A percentile compares a stretch with the other conserved stretches of the same genome.
phyloP scores from a whole-genome alignment of 2,797 vertebrate genomes.

The Coluber constrictor region DNA sequence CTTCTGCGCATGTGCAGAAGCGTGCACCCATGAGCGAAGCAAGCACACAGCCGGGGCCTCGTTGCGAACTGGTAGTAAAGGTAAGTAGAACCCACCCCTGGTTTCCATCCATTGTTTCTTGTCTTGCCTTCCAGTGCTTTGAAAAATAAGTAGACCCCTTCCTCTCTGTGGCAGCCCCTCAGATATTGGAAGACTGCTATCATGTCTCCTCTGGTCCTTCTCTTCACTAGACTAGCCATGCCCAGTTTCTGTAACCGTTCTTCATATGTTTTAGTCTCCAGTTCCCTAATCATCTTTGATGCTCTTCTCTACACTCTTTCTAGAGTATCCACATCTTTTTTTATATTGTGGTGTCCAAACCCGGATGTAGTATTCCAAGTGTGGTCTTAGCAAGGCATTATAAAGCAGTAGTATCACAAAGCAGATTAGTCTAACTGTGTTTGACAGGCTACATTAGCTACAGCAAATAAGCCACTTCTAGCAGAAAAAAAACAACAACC shows the following conservation, averaged over 20 bases:
- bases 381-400: neutral
- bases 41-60: too few species aligned
- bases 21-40: rapidly evolving
- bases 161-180: neutral
- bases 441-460: neutral
- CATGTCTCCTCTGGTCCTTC: neutral
- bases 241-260: neutral
- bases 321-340: neutral
- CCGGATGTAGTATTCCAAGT: neutral
- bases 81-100: too few species aligned
- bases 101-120: neutral
- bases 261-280: neutral
- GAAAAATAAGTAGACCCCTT: neutral
- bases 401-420: neutral
- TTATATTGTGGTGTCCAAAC: neutral
- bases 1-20: too few species aligned
- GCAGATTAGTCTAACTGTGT: neutral
- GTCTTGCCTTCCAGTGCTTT: neutral
- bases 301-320: neutral
- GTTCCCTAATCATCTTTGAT: neutral
- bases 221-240: neutral
- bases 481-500: neutral
- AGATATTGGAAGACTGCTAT: neutral
- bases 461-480: neutral
- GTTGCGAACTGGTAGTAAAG: too few species aligned